Evolutionary conservation across 1,140 invertebrate species (phyloP), one percentile per base, ranked within the genome.

Genomic region (Trachymyrmex cornetzi): DNA sequence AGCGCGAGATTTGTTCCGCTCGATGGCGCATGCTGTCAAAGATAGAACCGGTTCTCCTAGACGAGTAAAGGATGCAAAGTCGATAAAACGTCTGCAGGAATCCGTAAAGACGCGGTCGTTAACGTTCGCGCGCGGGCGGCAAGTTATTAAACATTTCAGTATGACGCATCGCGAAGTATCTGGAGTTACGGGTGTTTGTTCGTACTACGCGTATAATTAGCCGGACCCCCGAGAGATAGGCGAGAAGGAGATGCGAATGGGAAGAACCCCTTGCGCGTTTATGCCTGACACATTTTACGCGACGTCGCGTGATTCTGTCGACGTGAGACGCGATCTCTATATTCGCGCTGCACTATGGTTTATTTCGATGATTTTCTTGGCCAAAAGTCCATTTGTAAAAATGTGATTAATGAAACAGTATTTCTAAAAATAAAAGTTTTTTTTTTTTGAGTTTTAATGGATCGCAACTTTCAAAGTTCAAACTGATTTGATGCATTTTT

Each of bases 131-230:
- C 38, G 57, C 24, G 38, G 30, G 22, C 22, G 55, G 24, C n/a
- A 34, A 85, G 59, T 66, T 55, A 48, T 85, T 85, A 57, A 64
- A 59, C 80, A 57, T 77, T 86, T 85, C 50, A 27, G 38, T 63
- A 27, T 84, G 69, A 63, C 69, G 69, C 67, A 74, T 84, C 80
- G 69, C 38, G 38, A 6, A 69, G 38, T 75, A 84, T 75, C 69
- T 74, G 69, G 55, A 75, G 79, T 85, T 88, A 88, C 74, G 48
- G 48, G 67, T 48, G 44, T 48, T 27, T 48, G 44, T 48, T 27
- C 30, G 44, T 66, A 77, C 69, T 71, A 14, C 48, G 71, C 63
- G 67, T 63, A 57, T 86, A 88, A 88, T 85, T 85, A 85, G 66
- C 69, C 27, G 30, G 24, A 44, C 5, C 34, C 44, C 11, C 12